phyloP scores from a whole-genome alignment of 2,888 invertebrate genomes.

The Agonopterix arenella region DNA sequence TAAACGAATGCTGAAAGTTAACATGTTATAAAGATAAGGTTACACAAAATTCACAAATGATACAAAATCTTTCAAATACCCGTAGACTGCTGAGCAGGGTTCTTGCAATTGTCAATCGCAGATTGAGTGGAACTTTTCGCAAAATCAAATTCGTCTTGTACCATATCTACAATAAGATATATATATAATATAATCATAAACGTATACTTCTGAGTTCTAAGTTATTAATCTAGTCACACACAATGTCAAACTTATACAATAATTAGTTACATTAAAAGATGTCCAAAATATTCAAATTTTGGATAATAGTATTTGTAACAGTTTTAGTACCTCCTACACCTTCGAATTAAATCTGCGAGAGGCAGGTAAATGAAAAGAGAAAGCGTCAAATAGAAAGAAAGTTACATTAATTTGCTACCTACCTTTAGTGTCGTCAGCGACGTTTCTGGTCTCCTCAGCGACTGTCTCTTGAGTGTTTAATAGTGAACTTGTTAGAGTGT shows the following conservation, averaged over 20 bases:
- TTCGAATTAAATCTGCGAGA: no score
- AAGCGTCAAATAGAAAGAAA: not conserved
- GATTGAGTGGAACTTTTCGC: slow-evolving; percentile 21
- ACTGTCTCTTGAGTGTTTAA: slow-evolving; percentile 24
- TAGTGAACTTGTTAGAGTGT: slow-evolving; percentile 36
- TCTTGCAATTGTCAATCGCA: slow-evolving; percentile 16
- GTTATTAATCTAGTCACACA: no score
- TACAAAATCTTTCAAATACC: slow-evolving; percentile 23
- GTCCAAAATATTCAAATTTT: no score
- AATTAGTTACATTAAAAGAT: no score
- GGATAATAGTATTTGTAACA: no score
- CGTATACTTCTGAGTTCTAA: no score
- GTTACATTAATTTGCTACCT: slow-evolving; percentile 6
- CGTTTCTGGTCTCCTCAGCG: slow-evolving; percentile 21
- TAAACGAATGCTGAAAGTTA: not conserved
- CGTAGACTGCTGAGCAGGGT: slow-evolving; percentile 22
- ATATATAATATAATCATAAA: slow-evolving; percentile 1
- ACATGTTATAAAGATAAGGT: no score
- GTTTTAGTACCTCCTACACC: no score
- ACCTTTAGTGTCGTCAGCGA: slow-evolving; percentile 28
- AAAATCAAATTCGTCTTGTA: slow-evolving; percentile 23
- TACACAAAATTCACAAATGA: not conserved
- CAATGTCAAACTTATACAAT: no score
- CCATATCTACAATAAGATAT: slow-evolving; percentile 36
- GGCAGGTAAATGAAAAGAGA: no score